Conservation (phyloP, 2,888 invertebrate species). For the Hanleya hanleyi region DNA sequence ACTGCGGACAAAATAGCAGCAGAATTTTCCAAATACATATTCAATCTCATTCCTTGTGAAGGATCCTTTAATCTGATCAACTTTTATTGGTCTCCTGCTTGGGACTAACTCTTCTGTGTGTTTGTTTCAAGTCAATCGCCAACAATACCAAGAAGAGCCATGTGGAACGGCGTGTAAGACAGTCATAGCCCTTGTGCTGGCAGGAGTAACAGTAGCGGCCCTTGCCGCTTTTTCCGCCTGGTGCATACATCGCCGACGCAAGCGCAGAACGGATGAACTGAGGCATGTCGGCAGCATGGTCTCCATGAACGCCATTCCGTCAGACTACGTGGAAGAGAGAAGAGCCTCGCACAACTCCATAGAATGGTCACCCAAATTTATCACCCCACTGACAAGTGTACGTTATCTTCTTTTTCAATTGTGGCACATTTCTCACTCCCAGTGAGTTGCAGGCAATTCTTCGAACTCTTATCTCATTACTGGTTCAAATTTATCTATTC, state of each 20-base stretch:
- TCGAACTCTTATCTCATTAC: neutral
- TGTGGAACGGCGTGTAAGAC: slow-evolving; percentile 13
- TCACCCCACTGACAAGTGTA: neutral
- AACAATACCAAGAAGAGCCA: slow-evolving; percentile 1
- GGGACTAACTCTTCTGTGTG: no score
- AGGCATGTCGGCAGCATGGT: slow-evolving; percentile 66
- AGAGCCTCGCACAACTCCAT: slow-evolving; percentile 19
- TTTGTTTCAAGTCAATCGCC: no score
- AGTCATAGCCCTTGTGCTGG: neutral
- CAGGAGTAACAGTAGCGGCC: neutral
- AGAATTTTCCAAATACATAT: no score
- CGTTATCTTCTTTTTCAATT: no score
- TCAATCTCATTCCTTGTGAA: no score
- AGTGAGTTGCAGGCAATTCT: neutral
- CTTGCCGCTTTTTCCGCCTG: slow-evolving; percentile 21
- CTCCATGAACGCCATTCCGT: slow-evolving; percentile 69
- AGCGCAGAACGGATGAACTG: slow-evolving; percentile 46
- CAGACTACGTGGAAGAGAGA: slow-evolving; percentile 68
- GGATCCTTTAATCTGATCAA: no score
- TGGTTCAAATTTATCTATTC: neutral
- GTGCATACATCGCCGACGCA: slow-evolving; percentile 41
- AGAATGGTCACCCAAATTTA: slow-evolving; percentile 26
- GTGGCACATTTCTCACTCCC: neutral
- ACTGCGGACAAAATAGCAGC: no score
- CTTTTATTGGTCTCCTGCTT: no score